Conservation (phyloP, 2,113 vertebrate species). For the Trematocara macrostoma region DNA sequence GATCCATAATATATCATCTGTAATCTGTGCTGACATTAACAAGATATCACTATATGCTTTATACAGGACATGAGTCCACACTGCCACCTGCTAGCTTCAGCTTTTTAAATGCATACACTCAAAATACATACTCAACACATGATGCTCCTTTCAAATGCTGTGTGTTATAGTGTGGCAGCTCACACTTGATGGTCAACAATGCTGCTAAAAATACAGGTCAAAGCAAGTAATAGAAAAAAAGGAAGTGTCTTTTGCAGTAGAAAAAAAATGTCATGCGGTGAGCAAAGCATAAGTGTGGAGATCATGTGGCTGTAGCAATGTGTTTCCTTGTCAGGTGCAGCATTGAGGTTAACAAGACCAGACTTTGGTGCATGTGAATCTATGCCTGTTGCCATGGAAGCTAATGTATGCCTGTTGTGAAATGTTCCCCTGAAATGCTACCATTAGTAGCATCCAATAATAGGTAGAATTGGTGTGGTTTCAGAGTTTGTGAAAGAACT, state of each 20-base stretch:
- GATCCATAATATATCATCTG: background rate
- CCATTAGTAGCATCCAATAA: conserved; percentile 8
- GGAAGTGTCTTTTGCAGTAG: background rate
- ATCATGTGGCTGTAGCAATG: background rate
- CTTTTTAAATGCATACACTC: background rate
- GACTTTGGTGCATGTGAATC: background rate
- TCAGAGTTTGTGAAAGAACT: background rate
- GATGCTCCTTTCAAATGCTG: background rate
- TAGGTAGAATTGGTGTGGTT: background rate
- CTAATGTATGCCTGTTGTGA: background rate
- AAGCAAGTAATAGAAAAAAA: background rate
- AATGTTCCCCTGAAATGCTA: background rate
- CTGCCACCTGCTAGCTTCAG: background rate
- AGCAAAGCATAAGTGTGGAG: background rate
- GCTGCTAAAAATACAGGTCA: background rate
- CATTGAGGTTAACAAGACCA: conserved; percentile 6
- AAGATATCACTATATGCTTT: background rate
- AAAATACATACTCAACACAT: background rate
- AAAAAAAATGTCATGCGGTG: background rate
- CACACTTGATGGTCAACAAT: background rate
- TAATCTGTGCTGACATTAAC: background rate
- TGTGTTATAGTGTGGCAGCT: background rate
- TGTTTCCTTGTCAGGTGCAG: background rate
- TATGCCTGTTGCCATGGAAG: conserved; percentile 41
- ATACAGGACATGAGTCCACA: background rate